Evolutionary conservation across 2,113 vertebrate genomes (phyloP).

Genomic region (Mobula birostris): DNA sequence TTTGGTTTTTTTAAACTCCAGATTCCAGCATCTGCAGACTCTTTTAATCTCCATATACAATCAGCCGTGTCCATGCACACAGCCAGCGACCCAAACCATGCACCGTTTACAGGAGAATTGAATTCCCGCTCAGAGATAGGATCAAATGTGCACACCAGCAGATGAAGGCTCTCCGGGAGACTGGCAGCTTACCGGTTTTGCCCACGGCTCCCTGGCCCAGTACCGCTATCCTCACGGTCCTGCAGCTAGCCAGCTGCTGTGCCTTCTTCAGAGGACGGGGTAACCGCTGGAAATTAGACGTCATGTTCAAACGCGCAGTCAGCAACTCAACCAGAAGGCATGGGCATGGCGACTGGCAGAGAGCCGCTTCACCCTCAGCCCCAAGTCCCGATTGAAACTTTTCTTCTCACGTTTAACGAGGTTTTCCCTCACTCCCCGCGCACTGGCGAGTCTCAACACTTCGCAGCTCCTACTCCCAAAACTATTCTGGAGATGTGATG

Average conservation of each 20-base stretch:
- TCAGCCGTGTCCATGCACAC: too few species aligned
- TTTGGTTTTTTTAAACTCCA: too few species aligned
- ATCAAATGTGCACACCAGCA: not conserved
- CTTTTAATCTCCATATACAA: too few species aligned
- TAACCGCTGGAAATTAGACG: constrained; percentile 46
- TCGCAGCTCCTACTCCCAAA: not conserved
- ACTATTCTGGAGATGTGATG: not conserved
- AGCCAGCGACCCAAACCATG: too few species aligned
- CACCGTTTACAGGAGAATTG: too few species aligned
- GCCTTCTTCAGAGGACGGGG: constrained; percentile 57
- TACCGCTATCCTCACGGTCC: constrained; percentile 55
- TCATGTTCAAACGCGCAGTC: constrained; percentile 46
- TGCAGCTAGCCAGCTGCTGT: constrained; percentile 52
- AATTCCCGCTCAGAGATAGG: not conserved
- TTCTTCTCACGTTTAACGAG: not conserved
- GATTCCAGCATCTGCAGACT: too few species aligned
- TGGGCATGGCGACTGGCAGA: not conserved
- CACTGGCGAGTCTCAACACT: too few species aligned
- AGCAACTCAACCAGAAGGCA: not conserved
- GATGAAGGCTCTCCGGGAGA: fast-evolving
- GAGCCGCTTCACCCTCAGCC: not conserved
- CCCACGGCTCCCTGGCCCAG: constrained; percentile 59
- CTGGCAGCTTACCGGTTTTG: constrained; percentile 57
- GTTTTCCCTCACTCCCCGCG: not conserved
- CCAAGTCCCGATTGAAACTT: too few species aligned